Base-by-base conservation (phyloP, 2,113 vertebrate genomes). In the Sisor rabdophorus region DNA sequence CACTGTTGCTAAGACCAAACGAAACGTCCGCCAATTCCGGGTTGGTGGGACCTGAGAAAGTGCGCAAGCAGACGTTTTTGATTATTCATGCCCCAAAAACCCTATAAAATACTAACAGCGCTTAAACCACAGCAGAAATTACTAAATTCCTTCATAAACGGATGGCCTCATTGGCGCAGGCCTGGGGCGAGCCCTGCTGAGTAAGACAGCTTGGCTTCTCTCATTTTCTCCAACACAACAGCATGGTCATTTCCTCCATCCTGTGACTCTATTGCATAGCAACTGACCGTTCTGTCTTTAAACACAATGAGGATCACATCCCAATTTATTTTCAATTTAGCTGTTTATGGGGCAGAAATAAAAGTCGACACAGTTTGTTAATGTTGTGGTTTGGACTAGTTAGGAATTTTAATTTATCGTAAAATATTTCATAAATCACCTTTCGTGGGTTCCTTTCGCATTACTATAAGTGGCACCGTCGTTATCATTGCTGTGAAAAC, bases 61-160 rank as follows among this genome's bases (percentile, higher is more conserved):
- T 28, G 58, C n/a, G 13, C 75, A 72, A 28, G 30, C 91, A 91
- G 88, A 85, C 88, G 88, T 86, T 91, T 91, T 89, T 84, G 86
- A 91, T 92, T 89, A 90, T 86, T 85, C 87, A 82, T 87, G 87
- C 91, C 89, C 88, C 89, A 89, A 89, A 88, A 89, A 89, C 86
- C 87, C 87, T 84, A 86, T 87, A 89, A 89, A 84, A 82, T 56
- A 87, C 87, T 84, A 89, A 81, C 86, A 85, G 87, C 87, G 87
- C 85, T 87, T 84, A 90, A 91, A 90, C 90, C 90, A 86, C 90
- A 88, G 88, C 87, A 85, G 87, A 91, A 91, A 89, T 87, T 73
- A 90, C 86, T 84, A 85, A 90, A 91, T 90, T 92, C 86, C 87
- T 91, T 88, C 83, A 88, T 88, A 88, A 90, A 87, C 85, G 85